phyloP scores from a whole-genome alignment of 2,113 vertebrate genomes.

The Carettochelys insculpta region DNA sequence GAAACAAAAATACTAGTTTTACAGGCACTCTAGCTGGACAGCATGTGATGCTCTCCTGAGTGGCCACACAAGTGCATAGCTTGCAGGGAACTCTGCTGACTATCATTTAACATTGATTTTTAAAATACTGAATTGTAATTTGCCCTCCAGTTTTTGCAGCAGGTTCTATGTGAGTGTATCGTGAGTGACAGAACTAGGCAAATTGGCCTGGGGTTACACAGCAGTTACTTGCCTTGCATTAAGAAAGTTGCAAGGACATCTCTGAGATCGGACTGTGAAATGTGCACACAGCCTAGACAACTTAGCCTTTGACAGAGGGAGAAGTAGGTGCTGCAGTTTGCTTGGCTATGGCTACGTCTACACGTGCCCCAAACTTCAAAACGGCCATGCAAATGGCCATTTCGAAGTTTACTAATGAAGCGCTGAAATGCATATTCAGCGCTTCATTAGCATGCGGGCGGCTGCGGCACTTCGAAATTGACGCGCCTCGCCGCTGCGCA shows the following conservation, averaged over 20 bases:
- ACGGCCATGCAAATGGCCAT: too few species aligned
- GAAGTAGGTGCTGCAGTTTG: accelerated
- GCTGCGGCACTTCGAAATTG: too few species aligned
- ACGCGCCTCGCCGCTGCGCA: too few species aligned
- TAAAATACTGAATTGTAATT: accelerated
- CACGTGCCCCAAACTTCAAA: too few species aligned
- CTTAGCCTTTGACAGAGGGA: accelerated
- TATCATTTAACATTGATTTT: neutral
- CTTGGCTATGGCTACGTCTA: neutral
- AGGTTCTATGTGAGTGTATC: neutral
- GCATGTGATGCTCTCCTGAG: too few species aligned
- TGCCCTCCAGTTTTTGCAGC: neutral
- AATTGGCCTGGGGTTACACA: neutral
- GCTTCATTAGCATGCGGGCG: too few species aligned
- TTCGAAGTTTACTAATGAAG: too few species aligned
- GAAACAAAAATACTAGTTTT: too few species aligned
- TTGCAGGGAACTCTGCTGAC: too few species aligned
- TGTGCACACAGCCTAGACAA: accelerated
- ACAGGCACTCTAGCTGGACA: too few species aligned
- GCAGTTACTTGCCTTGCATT: neutral
- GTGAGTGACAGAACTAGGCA: accelerated
- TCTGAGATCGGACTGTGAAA: neutral
- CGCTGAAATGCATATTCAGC: too few species aligned
- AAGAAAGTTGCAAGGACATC: neutral
- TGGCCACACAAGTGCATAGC: too few species aligned